Evolutionary conservation across 2,797 vertebrate species (phyloP).

Genomic region (Arnoldichthys spilopterus): DNA sequence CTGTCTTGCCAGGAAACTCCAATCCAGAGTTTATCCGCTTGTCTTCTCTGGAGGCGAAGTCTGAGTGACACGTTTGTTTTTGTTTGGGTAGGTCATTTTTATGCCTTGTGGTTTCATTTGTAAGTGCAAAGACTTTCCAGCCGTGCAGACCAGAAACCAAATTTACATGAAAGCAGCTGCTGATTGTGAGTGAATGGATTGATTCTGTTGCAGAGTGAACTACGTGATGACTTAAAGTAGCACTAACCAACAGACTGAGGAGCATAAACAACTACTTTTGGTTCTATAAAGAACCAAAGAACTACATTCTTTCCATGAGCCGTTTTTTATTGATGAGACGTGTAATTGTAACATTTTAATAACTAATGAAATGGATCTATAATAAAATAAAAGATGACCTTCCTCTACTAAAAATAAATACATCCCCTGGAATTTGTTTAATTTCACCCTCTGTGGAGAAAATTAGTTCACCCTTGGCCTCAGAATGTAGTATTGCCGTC

Average conservation of each 20-base stretch:
- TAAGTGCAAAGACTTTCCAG: conserved; percentile 8
- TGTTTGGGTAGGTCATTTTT: neutral
- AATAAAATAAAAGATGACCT: too few species aligned
- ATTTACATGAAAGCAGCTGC: neutral
- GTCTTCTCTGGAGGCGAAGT: conserved; percentile 19
- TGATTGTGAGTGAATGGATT: neutral
- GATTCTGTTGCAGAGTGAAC: neutral
- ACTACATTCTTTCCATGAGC: too few species aligned
- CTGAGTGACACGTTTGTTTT: neutral
- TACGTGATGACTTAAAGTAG: neutral
- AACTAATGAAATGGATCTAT: too few species aligned
- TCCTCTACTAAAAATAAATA: too few species aligned
- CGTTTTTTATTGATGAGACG: too few species aligned
- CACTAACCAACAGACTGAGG: neutral
- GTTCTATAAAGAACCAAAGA: neutral
- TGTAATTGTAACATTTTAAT: too few species aligned
- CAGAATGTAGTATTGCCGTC: too few species aligned
- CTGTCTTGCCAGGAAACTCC: conserved; percentile 35
- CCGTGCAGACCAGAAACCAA: neutral
- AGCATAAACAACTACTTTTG: neutral
- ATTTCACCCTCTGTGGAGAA: too few species aligned
- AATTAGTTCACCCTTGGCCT: too few species aligned
- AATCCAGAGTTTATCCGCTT: conserved; percentile 11
- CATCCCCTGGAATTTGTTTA: too few species aligned
- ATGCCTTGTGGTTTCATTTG: neutral